phyloP scores from a whole-genome alignment of 2,113 vertebrate species.

The Salvator merianae region DNA sequence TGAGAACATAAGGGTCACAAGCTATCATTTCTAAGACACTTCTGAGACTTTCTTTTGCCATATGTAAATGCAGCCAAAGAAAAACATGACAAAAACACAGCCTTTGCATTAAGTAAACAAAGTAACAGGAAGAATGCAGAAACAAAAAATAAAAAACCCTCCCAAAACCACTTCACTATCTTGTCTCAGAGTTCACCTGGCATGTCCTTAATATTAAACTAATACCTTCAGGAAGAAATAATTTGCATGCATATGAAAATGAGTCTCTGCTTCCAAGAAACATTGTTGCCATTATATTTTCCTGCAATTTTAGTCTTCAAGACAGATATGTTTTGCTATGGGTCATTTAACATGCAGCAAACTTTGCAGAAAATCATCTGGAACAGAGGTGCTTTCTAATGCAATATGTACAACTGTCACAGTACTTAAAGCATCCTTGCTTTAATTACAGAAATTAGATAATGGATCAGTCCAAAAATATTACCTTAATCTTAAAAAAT shows the following conservation, averaged over 20 bases:
- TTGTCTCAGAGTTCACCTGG: not conserved
- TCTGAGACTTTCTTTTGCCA: too few relatives aligned
- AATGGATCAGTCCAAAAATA: too few relatives aligned
- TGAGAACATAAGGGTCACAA: too few relatives aligned
- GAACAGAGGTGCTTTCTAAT: constrained; percentile 33
- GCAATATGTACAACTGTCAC: constrained; percentile 6
- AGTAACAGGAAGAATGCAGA: not conserved
- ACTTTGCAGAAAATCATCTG: not conserved
- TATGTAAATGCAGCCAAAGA: not conserved
- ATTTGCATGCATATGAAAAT: constrained; percentile 3
- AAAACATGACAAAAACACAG: not conserved
- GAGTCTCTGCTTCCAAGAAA: not conserved
- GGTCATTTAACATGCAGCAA: not conserved
- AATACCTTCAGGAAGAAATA: not conserved
- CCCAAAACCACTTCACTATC: not conserved
- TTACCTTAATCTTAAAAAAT: too few relatives aligned
- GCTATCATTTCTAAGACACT: too few relatives aligned
- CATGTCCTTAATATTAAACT: accelerated
- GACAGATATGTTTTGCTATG: not conserved
- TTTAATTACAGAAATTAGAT: not conserved
- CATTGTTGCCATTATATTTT: not conserved
- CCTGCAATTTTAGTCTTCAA: not conserved
- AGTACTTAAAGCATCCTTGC: constrained; percentile 16
- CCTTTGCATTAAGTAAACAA: not conserved
- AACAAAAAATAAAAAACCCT: not conserved